Percentiles rank a stretch among this genome's conserved stretches.
Conservation (phyloP, 2,113 vertebrate species). For the Ictalurus punctatus region DNA sequence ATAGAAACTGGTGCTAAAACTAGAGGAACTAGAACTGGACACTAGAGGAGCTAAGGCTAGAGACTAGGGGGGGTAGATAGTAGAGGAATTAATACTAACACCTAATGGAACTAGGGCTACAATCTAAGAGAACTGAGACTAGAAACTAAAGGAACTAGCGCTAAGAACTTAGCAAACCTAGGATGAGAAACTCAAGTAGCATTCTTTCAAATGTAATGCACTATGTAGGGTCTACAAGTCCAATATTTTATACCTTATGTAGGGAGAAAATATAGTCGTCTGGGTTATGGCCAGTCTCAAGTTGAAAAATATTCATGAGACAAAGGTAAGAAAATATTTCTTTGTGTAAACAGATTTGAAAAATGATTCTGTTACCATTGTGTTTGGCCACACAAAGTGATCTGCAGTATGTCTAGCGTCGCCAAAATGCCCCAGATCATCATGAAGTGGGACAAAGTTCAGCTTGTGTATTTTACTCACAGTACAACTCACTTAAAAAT, state of each 20-base stretch:
- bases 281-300: no score
- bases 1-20: no score
- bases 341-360: not conserved
- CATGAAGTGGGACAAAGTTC: not conserved
- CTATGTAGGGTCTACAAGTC: not conserved
- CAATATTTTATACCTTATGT: not conserved
- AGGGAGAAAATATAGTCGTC: not conserved
- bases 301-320: no score
- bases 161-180: not conserved
- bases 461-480: not conserved
- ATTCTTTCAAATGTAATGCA: not conserved
- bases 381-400: no score
- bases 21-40: not conserved
- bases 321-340: not conserved
- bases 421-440: not conserved
- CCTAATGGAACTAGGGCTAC: not conserved
- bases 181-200: not conserved
- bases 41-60: not conserved
- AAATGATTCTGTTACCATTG: not conserved
- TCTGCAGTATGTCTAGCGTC: not conserved
- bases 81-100: not conserved
- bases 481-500: not conserved
- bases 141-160: not conserved
- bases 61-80: no score
- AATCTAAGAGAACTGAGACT: not conserved